Percentiles rank a stretch among this genome's conserved stretches.
phyloP scores from a whole-genome alignment of 2,797 vertebrate species.

The Leontocebus nigricollis region DNA sequence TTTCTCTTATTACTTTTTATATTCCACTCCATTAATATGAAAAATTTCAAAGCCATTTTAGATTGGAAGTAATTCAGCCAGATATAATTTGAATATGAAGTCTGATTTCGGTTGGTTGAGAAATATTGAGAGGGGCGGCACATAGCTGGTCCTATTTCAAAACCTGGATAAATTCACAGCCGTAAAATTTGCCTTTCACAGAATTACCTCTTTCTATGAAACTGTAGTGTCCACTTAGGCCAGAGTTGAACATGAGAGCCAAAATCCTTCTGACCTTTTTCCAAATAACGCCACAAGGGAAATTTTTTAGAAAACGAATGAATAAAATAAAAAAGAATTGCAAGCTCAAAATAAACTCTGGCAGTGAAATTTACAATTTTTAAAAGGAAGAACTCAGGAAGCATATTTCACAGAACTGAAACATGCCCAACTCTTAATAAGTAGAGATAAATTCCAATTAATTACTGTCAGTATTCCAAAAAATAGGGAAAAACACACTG shows the following conservation, averaged over 20 bases:
- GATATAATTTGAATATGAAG: constrained; percentile 52
- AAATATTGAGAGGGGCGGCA: neutral
- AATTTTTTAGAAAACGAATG: neutral
- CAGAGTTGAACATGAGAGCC: neutral
- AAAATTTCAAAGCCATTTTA: constrained; percentile 76
- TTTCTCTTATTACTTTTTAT: constrained; percentile 77
- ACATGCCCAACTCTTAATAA: neutral
- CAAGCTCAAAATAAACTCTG: neutral
- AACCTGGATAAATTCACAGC: neutral
- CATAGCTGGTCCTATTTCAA: neutral
- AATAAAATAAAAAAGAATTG: neutral
- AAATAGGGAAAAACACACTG: neutral
- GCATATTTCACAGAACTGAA: neutral
- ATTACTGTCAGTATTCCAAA: neutral
- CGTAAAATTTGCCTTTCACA: neutral
- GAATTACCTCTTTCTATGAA: neutral
- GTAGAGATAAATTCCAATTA: constrained; percentile 4
- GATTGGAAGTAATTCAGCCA: constrained; percentile 70
- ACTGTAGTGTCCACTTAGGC: neutral
- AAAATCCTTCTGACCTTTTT: neutral
- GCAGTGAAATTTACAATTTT: neutral
- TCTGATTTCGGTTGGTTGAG: constrained; percentile 64
- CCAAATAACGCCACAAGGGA: neutral
- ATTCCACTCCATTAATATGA: constrained; percentile 73
- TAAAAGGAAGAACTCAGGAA: neutral